A percentile compares a stretch with the other conserved stretches of the same genome.
phyloP scores from a whole-genome alignment of 1,140 invertebrate species.

The Cephus cinctus region DNA sequence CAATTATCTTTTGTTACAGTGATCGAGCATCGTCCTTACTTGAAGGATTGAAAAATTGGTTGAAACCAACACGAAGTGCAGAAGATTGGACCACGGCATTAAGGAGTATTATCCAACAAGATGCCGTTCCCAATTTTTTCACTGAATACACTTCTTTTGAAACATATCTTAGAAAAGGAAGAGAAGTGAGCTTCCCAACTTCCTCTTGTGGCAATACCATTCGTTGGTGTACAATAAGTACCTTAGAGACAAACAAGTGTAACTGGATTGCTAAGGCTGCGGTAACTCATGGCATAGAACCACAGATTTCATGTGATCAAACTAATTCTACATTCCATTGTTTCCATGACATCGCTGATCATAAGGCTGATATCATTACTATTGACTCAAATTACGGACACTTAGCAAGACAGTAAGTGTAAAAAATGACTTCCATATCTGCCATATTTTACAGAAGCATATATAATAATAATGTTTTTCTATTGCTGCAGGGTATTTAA shows the following conservation, averaged over 20 bases:
- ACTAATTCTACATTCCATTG: constrained; percentile 58
- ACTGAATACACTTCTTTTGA: constrained; percentile 2
- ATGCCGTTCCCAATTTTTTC: constrained; percentile 11
- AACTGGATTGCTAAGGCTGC: constrained; percentile 59
- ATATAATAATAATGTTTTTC: constrained; percentile 10
- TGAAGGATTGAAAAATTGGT: constrained; percentile 21
- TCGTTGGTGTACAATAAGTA: constrained; percentile 62
- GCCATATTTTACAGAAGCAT: not conserved
- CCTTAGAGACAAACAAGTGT: constrained; percentile 61
- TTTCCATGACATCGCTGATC: constrained; percentile 60
- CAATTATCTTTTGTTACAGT: constrained; percentile 12
- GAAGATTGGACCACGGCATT: constrained; percentile 23
- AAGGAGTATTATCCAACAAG: constrained; percentile 19
- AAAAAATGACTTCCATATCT: not conserved
- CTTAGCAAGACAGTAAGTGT: constrained; percentile 64
- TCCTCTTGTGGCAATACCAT: constrained; percentile 52
- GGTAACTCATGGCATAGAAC: constrained; percentile 59
- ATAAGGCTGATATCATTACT: constrained; percentile 66
- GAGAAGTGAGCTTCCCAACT: constrained; percentile 28
- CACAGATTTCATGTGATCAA: constrained; percentile 57
- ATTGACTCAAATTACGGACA: constrained; percentile 71
- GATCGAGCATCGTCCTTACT: constrained; percentile 24
- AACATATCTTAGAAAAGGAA: constrained; percentile 39
- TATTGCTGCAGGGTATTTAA: constrained; percentile 54
- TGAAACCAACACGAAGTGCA: constrained; percentile 7